Evolutionary conservation across 2,797 vertebrate genomes (phyloP).

Genomic region (Cuculus canorus): DNA sequence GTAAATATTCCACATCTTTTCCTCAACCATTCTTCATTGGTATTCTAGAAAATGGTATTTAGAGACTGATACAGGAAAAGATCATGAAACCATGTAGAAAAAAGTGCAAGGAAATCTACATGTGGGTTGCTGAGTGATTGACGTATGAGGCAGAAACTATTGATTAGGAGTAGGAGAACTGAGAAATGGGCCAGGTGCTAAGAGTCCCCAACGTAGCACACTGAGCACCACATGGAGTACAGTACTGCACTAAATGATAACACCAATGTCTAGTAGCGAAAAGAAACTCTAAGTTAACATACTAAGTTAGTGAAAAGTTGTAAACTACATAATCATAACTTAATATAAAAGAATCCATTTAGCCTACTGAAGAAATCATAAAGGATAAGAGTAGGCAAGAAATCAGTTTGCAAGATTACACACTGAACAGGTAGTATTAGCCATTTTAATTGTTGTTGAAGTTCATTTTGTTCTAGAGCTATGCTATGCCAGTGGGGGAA

Average conservation of each 20-base stretch:
- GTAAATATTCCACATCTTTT: not conserved
- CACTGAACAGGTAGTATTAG: not conserved
- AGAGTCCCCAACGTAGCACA: not conserved
- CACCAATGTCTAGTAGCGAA: not conserved
- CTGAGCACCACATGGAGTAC: not conserved
- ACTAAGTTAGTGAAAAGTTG: not conserved
- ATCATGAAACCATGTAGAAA: not conserved
- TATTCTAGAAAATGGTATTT: not conserved
- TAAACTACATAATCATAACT: not conserved
- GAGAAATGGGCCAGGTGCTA: not conserved
- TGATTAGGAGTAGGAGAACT: conserved; percentile 44
- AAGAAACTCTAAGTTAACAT: not conserved
- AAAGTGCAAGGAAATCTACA: not conserved
- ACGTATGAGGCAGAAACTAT: not conserved
- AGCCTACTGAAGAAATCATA: not conserved
- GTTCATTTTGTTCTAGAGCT: not conserved
- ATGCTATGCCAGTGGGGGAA: not conserved
- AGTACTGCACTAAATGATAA: not conserved
- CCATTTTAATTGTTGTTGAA: not conserved
- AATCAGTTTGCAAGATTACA: not conserved
- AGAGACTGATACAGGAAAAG: not conserved
- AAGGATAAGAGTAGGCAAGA: not conserved
- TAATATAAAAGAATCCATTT: not conserved
- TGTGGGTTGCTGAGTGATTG: conserved; percentile 12
- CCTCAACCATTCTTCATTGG: not conserved